phyloP scores from a whole-genome alignment of 2,888 invertebrate genomes.

The Eueremaeus valkanovi region DNA sequence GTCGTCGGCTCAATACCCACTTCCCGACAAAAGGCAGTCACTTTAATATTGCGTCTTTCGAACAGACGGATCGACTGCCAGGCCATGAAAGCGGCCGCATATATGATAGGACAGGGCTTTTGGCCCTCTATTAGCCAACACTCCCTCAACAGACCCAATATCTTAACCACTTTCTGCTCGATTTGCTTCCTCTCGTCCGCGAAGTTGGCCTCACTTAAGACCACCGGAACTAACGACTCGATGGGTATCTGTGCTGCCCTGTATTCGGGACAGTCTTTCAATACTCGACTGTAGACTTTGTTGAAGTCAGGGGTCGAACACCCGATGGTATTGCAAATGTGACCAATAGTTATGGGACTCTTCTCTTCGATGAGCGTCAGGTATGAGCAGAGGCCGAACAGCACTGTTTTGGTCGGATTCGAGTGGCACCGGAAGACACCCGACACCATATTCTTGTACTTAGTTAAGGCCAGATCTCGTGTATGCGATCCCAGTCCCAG shows the following conservation, averaged over 20 bases:
- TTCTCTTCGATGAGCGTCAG: background rate
- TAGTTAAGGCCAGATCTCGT: background rate
- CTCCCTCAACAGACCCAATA: background rate
- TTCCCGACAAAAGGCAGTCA: background rate
- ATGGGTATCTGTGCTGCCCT: background rate
- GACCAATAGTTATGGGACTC: background rate
- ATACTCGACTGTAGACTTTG: slow-evolving; percentile 10
- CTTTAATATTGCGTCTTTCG: background rate
- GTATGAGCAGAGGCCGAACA: background rate
- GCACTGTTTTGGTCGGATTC: background rate
- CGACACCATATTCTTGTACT: background rate
- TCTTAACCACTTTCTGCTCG: background rate
- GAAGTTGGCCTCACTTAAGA: background rate
- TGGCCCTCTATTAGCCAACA: slow-evolving; percentile 22
- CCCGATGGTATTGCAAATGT: background rate
- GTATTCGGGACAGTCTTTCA: background rate
- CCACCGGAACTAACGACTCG: slow-evolving; percentile 5
- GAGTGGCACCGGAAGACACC: background rate
- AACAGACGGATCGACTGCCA: background rate
- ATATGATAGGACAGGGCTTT: background rate
- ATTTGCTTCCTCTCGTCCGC: background rate
- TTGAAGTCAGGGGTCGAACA: background rate
- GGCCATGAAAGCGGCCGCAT: background rate
- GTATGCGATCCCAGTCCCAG: background rate
- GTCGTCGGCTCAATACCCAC: background rate